Base-by-base conservation (phyloP, 2,888 invertebrate species). In the Micropterix aruncella region DNA sequence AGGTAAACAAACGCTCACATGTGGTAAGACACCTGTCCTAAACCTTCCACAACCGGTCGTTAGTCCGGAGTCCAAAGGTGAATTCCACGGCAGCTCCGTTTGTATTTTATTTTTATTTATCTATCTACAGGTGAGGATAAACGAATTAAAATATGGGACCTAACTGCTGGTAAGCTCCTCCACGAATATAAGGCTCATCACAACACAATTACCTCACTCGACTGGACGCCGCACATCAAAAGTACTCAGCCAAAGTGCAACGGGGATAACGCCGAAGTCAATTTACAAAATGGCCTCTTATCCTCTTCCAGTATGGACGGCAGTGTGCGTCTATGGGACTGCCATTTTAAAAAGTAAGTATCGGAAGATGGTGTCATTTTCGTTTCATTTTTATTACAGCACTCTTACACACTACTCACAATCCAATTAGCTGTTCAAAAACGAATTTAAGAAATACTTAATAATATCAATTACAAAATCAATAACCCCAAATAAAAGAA, bases 61-160 rank as follows among this genome's bases (percentile, higher is more conserved):
- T n/a, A n/a, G n/a, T n/a, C n/a, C n/a, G n/a, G n/a, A n/a, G n/a
- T n/a, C n/a, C n/a, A n/a, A n/a, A n/a, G n/a, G n/a, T n/a, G n/a
- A n/a, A n/a, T n/a, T n/a, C n/a, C n/a, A n/a, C n/a, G n/a, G n/a
- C n/a, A n/a, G n/a, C n/a, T n/a, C n/a, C n/a, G n/a, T n/a, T n/a
- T n/a, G n/a, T n/a, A n/a, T n/a, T n/a, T n/a, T n/a, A n/a, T n/a
- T n/a, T n/a, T n/a, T n/a, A n/a, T n/a, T 40, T 40, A 40, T 40
- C 9, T 16, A 16, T 4, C 12, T 27, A 7, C 12, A 76, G 80
- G 80, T 49, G 84, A 83, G 53, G 84, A 84, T 56, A 73, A 79
- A 53, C 71, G 74, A 52, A 74, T 86, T 14, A 72, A 77, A 60
- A 69, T 86, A 16, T 87, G 85, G 85, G 84, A 86, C 57, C 58